These are phyloP conservation scores for Ornithoptera priamus DNA, from an alignment of 2,888 invertebrate species.

Conservation along the genomic window DNA sequence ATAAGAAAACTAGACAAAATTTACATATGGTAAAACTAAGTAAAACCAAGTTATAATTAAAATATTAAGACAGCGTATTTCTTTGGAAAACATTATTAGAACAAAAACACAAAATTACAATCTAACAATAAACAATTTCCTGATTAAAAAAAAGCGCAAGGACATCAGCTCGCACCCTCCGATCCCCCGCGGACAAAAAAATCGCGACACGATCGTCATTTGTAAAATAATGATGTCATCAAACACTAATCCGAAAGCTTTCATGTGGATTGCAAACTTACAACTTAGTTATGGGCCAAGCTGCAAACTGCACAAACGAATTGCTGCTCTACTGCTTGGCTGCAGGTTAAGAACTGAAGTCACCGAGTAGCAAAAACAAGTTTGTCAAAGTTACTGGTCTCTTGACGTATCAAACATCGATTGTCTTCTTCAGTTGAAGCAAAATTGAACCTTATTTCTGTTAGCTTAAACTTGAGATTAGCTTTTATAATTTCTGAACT, in stretches of 20 bases:
- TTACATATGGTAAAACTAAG: too few relatives aligned
- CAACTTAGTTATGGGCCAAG: not conserved
- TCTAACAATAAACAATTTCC: conserved; percentile 64
- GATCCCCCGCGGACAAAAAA: conserved; percentile 56
- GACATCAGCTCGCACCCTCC: conserved; percentile 45
- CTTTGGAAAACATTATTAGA: not conserved
- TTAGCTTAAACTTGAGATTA: conserved; percentile 29
- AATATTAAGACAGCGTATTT: not conserved
- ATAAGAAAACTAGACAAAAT: too few relatives aligned
- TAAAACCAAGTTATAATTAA: too few relatives aligned
- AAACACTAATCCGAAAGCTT: conserved; percentile 80
- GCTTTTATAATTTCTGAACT: not conserved
- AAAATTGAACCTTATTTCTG: conserved; percentile 38
- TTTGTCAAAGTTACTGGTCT: conserved; percentile 39
- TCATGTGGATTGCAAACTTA: conserved; percentile 72
- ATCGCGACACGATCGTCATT: conserved; percentile 75
- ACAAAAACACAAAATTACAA: conserved; percentile 42
- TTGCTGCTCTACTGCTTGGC: conserved; percentile 38
- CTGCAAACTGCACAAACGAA: conserved; percentile 26
- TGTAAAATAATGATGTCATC: conserved; percentile 79
- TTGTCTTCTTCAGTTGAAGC: conserved; percentile 39
- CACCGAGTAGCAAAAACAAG: conserved; percentile 20
- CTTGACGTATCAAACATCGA: conserved; percentile 50
- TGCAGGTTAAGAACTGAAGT: conserved; percentile 22
- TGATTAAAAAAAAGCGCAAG: conserved; percentile 44